Evolutionary conservation across 2,113 vertebrate species (phyloP).

Genomic region (Upupa epops): DNA sequence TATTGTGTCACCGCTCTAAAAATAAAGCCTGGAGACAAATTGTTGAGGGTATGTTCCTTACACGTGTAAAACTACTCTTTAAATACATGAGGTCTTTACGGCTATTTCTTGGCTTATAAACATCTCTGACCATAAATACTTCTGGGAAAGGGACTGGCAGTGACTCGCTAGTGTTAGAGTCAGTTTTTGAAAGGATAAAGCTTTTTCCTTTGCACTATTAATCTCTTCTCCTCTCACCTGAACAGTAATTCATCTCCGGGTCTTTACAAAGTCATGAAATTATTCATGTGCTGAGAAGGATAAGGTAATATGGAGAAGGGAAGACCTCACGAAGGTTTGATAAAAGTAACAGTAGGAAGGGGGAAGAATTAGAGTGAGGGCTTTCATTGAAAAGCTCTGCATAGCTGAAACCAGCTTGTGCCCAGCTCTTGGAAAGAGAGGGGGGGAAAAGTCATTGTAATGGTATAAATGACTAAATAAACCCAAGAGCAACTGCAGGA

Average conservation of each 20-base stretch:
- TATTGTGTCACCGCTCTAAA: slow-evolving; percentile 53
- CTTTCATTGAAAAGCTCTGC: slow-evolving; percentile 31
- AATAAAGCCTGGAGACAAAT: slow-evolving; percentile 13
- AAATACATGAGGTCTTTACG: background rate
- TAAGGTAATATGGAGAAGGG: background rate
- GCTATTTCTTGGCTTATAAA: slow-evolving; percentile 11
- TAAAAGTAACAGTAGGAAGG: background rate
- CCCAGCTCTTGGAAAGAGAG: background rate
- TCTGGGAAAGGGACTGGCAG: background rate
- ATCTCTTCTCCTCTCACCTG: slow-evolving; percentile 49
- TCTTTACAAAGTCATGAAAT: slow-evolving; percentile 48
- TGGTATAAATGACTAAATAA: background rate
- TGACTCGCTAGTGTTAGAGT: background rate
- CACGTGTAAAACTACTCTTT: background rate
- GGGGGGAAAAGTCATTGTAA: background rate
- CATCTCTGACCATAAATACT: slow-evolving; percentile 24
- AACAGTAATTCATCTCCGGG: slow-evolving; percentile 41
- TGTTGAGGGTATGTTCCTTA: background rate
- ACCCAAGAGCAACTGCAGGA: background rate
- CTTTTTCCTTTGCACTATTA: slow-evolving; percentile 22
- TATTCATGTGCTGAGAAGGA: slow-evolving; percentile 1
- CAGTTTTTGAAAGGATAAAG: slow-evolving; percentile 4
- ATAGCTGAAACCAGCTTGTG: background rate
- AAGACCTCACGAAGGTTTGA: background rate
- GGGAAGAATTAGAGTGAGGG: background rate